Evolutionary conservation across 1,140 invertebrate species (phyloP).

Genomic region (Dysdera silvatica): DNA sequence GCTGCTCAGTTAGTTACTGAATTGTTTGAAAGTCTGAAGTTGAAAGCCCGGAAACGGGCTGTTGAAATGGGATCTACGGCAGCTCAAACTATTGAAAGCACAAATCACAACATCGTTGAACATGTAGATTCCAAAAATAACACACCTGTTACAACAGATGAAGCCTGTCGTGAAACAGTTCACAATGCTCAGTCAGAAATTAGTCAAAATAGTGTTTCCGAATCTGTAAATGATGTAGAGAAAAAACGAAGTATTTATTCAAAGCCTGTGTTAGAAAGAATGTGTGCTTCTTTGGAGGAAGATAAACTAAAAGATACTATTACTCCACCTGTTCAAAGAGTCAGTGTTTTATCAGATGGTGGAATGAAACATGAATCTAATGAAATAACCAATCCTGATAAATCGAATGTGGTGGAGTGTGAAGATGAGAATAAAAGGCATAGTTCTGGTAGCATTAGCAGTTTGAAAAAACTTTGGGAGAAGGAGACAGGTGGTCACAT

Average conservation of each 20-base stretch:
- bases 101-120: not conserved
- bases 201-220: constrained; percentile 30
- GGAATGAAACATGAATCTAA: constrained; percentile 3
- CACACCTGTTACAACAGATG: not conserved
- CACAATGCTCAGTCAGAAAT: constrained; percentile 39
- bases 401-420: not conserved
- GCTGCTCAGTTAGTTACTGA: constrained; percentile 28
- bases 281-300: constrained; percentile 28
- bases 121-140: not conserved
- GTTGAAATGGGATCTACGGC: constrained; percentile 16
- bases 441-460: constrained; percentile 85
- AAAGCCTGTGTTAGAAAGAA: constrained; percentile 22
- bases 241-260: constrained; percentile 28
- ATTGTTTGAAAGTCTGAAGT: constrained; percentile 29
- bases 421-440: constrained; percentile 68
- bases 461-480: constrained; percentile 86
- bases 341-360: constrained; percentile 22
- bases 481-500: constrained; percentile 23
- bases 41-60: constrained; percentile 26
- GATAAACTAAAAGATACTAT: constrained; percentile 21
- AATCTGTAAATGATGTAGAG: constrained; percentile 20
- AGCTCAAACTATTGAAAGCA: constrained; percentile 1
- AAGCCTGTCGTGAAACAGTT: not conserved
- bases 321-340: constrained; percentile 17
- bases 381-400: constrained; percentile 15